These are phyloP conservation scores for Mycalesis mineus DNA, from an alignment of 2,888 invertebrate species.

Conservation along the genomic window DNA sequence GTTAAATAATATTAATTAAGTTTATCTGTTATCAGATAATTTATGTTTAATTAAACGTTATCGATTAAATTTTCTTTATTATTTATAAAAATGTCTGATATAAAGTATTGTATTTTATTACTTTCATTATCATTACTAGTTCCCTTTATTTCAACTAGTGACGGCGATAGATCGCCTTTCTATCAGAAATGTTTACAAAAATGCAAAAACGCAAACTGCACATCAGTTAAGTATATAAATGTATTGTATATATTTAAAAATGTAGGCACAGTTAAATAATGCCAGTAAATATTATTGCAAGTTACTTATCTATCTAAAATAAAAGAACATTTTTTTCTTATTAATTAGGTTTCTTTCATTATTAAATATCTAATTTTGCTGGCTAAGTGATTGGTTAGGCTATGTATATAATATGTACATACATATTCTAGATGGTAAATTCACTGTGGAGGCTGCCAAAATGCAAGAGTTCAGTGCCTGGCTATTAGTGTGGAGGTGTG, in stretches of 20 bases:
- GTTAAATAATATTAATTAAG: too few species aligned
- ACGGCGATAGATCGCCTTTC: conserved; percentile 77
- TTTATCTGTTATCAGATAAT: too few species aligned
- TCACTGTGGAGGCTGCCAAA: conserved; percentile 34
- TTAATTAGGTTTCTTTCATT: too few species aligned
- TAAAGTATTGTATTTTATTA: conserved; percentile 3
- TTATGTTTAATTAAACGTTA: too few species aligned
- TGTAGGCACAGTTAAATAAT: too few species aligned
- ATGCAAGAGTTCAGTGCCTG: conserved; percentile 45
- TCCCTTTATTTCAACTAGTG: conserved; percentile 41
- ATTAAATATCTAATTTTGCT: too few species aligned
- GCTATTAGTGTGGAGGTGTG: conserved; percentile 86
- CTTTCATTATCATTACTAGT: conserved; percentile 21
- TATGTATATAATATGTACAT: too few species aligned
- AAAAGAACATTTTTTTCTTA: too few species aligned
- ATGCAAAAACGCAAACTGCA: conserved; percentile 70
- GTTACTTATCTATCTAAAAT: too few species aligned
- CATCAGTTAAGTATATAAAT: conserved; percentile 58
- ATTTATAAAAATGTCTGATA: conserved; percentile 3
- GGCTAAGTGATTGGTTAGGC: too few species aligned
- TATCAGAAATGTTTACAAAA: conserved; percentile 74
- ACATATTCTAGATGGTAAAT: conserved; percentile 40
- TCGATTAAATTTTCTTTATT: background rate
- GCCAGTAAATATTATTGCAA: too few species aligned
- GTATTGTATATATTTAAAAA: too few species aligned